Base-by-base conservation (phyloP, 2,797 vertebrate species). In the Pogoniulus pusillus region DNA sequence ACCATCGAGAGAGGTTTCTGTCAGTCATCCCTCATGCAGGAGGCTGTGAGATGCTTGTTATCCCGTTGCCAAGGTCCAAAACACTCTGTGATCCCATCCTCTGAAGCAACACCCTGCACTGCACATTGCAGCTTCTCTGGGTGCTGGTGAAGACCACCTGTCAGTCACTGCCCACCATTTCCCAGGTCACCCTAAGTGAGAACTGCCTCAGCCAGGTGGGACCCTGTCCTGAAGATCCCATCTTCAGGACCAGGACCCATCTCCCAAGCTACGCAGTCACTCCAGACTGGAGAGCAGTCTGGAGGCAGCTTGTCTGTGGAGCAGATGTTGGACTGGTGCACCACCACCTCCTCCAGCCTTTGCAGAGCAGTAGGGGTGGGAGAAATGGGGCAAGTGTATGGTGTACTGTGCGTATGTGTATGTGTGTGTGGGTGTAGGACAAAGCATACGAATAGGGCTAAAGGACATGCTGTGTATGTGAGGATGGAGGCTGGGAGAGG, bases 401-500 rank as follows among this genome's bases (percentile, higher is more conserved):
- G 13, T 17, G 1, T 2, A 22, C 23, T 59, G 37, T 24, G 15
- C 13, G 23, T 0, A 2, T 29, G 35, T 34, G 23, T 18, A 23
- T 17, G 34, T 41, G 24, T 34, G 27, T 20, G 8, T 51, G 43
- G 63, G 82, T 74, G 69, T n/a, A 64, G 64, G 85, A 79, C 72
- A 77, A 84, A 89, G 45, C 34, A 17, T 16, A 34, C 45, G 71
- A 81, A 91, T 3, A 76, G 58, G 62, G 27, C n/a, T 74, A 49
- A 75, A 90, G 58, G 85, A 59, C 3, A 4, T 5, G 1, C 19
- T 1, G 7, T 12, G 16, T 55, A 16, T 80, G 34, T 53, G 81
- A 73, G 78, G 65, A 82, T 39, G 71, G 69, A 82, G 80, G 43
- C 91, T 96, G 91, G 92, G 96, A 89, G 85, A 95, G 92, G 92